These are phyloP conservation scores for Uloborus diversus DNA, from an alignment of 1,140 invertebrate genomes.

Conservation along the genomic window DNA sequence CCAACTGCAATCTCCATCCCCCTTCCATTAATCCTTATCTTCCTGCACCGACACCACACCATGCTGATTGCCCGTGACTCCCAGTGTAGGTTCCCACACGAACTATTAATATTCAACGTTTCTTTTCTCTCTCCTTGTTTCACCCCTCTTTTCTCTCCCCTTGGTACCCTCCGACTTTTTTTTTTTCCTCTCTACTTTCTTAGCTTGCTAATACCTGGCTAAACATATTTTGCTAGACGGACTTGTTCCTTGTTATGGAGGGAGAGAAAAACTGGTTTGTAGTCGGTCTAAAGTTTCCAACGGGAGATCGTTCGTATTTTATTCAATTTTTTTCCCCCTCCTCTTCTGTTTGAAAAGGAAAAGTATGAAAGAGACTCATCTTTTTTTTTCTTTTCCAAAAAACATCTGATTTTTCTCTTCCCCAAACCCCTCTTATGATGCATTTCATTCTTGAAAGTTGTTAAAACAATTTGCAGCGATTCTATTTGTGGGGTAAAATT, in stretches of 20 bases:
- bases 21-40: neutral
- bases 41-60: neutral
- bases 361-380: too few species aligned
- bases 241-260: neutral
- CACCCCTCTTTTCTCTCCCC: neutral
- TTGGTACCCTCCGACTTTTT: neutral
- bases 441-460: too few species aligned
- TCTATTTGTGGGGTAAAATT: too few species aligned
- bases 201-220: neutral
- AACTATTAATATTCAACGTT: constrained; percentile 17
- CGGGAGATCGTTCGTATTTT: too few species aligned
- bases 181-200: neutral
- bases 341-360: too few species aligned
- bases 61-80: constrained; percentile 10
- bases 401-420: too few species aligned
- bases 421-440: too few species aligned
- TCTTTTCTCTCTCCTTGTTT: neutral
- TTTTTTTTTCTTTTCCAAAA: too few species aligned
- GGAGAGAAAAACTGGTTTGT: neutral
- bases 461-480: too few species aligned
- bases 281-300: neutral
- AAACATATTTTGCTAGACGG: neutral
- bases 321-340: too few species aligned
- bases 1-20: neutral
- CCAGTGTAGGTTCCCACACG: constrained; percentile 16